A percentile compares a stretch with the other conserved stretches of the same genome.
phyloP scores from a whole-genome alignment of 2,797 vertebrate genomes.

The Picus viridis region DNA sequence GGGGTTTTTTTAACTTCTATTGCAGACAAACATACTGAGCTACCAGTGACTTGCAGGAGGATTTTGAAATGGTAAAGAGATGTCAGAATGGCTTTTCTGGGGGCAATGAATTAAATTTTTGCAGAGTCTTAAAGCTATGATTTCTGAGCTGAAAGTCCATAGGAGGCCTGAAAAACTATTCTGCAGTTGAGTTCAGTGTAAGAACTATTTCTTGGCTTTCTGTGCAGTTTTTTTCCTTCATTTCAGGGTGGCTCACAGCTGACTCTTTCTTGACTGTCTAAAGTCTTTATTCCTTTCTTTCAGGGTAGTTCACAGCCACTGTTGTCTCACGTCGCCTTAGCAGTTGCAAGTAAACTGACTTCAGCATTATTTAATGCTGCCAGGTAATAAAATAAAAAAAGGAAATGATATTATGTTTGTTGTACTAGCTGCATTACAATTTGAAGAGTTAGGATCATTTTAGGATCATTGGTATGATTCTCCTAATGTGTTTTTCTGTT shows the following conservation, averaged over 20 bases:
- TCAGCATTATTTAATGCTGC: slow-evolving; percentile 96
- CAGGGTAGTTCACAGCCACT: slow-evolving; percentile 96
- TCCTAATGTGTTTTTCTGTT: background rate
- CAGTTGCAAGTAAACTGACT: slow-evolving; percentile 98
- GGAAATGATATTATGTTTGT: background rate
- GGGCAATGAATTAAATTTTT: slow-evolving; percentile 42
- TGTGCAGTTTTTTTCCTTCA: slow-evolving; percentile 35
- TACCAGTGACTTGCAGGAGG: slow-evolving; percentile 32
- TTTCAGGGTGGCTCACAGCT: slow-evolving; percentile 86
- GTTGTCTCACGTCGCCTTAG: slow-evolving; percentile 94
- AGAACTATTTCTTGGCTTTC: slow-evolving; percentile 32
- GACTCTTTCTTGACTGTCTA: background rate
- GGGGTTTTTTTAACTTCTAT: slow-evolving; percentile 38
- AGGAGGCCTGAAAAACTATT: slow-evolving; percentile 41
- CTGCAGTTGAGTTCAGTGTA: slow-evolving; percentile 35
- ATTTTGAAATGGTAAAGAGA: slow-evolving; percentile 41
- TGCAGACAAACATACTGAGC: slow-evolving; percentile 22
- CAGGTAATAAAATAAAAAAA: slow-evolving; percentile 82
- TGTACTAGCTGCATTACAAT: background rate
- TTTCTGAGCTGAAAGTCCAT: slow-evolving; percentile 23
- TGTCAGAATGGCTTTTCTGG: slow-evolving; percentile 45
- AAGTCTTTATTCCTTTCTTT: slow-evolving; percentile 33
- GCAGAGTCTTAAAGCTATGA: slow-evolving; percentile 24
- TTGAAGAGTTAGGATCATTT: background rate
- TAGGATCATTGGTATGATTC: background rate